Evolutionary conservation across 2,888 invertebrate species (phyloP).

Genomic region (Himalopsyche anomala): DNA sequence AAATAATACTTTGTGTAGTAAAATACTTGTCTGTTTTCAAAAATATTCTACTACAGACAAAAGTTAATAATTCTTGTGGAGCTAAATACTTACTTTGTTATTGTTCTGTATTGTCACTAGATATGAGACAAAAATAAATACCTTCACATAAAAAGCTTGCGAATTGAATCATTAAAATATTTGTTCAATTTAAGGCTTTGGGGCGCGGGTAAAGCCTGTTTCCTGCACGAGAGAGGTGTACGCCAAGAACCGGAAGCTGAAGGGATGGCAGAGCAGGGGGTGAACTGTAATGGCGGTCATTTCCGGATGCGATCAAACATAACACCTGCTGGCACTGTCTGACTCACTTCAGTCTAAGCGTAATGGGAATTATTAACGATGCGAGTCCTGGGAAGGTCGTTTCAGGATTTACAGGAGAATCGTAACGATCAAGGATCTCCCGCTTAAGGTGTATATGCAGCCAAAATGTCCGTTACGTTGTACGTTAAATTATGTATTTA

Average conservation of each 20-base stretch:
- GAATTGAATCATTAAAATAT: constrained; percentile 2
- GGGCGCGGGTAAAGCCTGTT: constrained; percentile 19
- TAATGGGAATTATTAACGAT: no score
- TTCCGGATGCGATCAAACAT: constrained; percentile 44
- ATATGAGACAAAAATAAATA: no score
- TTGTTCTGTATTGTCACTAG: no score
- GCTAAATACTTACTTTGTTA: no score
- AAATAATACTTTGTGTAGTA: no score
- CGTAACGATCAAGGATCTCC: not conserved
- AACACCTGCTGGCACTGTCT: constrained; percentile 49
- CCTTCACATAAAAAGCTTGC: not conserved
- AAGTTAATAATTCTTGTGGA: no score
- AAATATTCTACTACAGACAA: no score
- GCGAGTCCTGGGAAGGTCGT: no score
- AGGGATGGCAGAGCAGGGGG: not conserved
- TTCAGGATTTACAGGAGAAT: not conserved
- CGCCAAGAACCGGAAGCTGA: not conserved
- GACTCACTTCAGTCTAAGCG: not conserved
- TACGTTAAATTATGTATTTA: no score
- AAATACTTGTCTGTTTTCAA: no score
- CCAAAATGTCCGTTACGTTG: no score
- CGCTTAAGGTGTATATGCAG: no score
- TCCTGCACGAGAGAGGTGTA: constrained; percentile 1
- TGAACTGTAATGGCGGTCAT: constrained; percentile 44
- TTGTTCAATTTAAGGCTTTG: constrained; percentile 24